Conservation (phyloP, 2,113 vertebrate genomes). For the Oreamnos americanus region DNA sequence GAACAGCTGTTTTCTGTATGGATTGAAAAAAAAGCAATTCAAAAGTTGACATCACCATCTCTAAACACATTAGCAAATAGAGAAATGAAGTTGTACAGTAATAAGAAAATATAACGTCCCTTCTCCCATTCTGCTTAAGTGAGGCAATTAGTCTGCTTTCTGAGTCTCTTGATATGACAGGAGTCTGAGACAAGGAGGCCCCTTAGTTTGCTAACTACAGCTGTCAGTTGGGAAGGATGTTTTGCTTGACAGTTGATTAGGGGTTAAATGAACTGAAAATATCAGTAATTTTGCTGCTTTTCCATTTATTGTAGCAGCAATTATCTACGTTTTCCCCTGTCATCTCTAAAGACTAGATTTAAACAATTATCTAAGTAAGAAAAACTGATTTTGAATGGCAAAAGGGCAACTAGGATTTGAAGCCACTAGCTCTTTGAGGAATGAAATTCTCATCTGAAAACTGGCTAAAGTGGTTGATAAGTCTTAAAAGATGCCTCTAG, state of each 20-base stretch:
- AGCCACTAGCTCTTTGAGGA: conserved; percentile 31
- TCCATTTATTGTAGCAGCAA: conserved; percentile 70
- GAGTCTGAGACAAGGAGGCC: conserved; percentile 42
- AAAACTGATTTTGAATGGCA: conserved; percentile 69
- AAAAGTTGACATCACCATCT: conserved; percentile 42
- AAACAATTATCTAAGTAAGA: conserved; percentile 64
- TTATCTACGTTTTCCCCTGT: conserved; percentile 68
- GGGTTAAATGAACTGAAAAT: conserved; percentile 83
- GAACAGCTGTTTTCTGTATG: not conserved
- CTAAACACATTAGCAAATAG: conserved; percentile 56
- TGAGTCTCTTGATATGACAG: conserved; percentile 66
- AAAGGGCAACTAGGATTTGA: conserved; percentile 45
- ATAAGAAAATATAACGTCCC: conserved; percentile 63
- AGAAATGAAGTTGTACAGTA: conserved; percentile 63
- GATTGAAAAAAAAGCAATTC: conserved; percentile 48
- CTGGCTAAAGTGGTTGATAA: not conserved
- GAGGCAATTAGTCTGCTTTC: conserved; percentile 73
- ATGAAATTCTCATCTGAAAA: not conserved
- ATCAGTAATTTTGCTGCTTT: conserved; percentile 75
- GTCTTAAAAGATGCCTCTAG: not conserved
- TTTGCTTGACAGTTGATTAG: conserved; percentile 81
- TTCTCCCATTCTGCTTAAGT: conserved; percentile 66
- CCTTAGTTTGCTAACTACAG: conserved; percentile 64
- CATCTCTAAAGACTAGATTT: conserved; percentile 67
- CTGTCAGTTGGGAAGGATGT: conserved; percentile 77